Conservation (phyloP, 2,888 invertebrate species). For the Epirrhoe tristata region DNA sequence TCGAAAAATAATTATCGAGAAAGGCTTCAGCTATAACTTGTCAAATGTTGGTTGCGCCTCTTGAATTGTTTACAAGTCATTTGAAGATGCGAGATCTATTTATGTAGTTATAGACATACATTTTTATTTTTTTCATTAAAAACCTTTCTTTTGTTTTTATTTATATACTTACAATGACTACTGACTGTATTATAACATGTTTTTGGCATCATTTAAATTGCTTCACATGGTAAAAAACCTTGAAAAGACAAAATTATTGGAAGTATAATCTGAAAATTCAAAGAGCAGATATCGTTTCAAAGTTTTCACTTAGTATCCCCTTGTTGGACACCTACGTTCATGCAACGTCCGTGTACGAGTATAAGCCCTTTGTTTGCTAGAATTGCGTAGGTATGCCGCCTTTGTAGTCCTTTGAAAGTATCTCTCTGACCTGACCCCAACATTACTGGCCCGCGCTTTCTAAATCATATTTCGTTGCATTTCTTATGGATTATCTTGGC, state of each 20-base stretch:
- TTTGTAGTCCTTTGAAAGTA: slow-evolving; percentile 3
- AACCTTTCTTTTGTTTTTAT: too few relatives aligned
- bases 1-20: slow-evolving; percentile 35
- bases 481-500: background rate
- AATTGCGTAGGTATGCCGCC: slow-evolving; percentile 3
- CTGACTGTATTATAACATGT: too few relatives aligned
- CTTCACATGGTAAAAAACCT: too few relatives aligned
- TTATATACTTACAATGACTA: too few relatives aligned
- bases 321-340: background rate
- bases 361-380: background rate
- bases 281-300: background rate
- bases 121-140: too few relatives aligned
- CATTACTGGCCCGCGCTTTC: background rate
- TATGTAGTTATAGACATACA: too few relatives aligned
- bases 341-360: background rate
- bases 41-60: background rate
- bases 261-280: background rate
- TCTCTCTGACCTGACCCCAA: background rate
- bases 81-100: too few relatives aligned
- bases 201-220: too few relatives aligned
- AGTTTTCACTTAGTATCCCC: background rate
- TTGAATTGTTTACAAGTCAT: background rate
- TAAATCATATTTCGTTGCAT: slow-evolving; percentile 2
- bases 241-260: too few relatives aligned
- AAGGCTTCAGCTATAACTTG: slow-evolving; percentile 14